Base-by-base conservation (phyloP, 2,113 vertebrate genomes). In the Pteruthius melanotis region DNA sequence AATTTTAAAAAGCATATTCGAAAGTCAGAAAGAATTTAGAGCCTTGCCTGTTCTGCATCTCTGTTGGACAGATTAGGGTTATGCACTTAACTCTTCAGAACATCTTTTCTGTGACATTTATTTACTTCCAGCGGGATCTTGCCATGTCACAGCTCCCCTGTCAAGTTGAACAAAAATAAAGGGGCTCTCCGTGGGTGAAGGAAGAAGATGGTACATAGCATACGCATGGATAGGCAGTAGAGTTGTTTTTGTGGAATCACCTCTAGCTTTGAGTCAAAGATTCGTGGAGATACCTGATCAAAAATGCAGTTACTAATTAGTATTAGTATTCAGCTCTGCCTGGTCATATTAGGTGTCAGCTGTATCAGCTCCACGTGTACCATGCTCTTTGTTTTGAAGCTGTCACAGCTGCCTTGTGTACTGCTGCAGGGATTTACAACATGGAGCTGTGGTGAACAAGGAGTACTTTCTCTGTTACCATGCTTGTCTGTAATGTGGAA, bases 311-410 rank as follows among this genome's bases (percentile, higher is more conserved):
- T 70, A 23, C 24, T 45, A 63, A 50, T 60, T 56, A 39, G 15
- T 56, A 2, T 13, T 56, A 35, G 12, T 74, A 18, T 33, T 71
- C 24, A 37, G 8, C 27, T 64, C 83, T 87, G 30, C 47, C 33
- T 4, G 1, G 12, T 64, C 6, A 2, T 35, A 22, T 26, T 76
- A 42, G 33, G 16, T 44, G 4, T 33, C 53, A 37, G 2, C 3
- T 75, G 12, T 44, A 31, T 28, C 39, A 50, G 10, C 64, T 87
- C 30, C 13, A 7, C 0, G 0, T 57, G 57, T 74, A 27, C 27
- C 19, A 2, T 4, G 2, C 30, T 52, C 35, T 8, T n/a, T 70
- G 13, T 57, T 53, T 18, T 74, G 64, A 61, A 50, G 37, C 15
- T 68, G 31, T 60, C 31, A 14, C 37, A 50, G 27, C 26, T 66